Evolutionary conservation across 2,888 invertebrate genomes (phyloP), one percentile per base, ranked within the genome.

Genomic region (Thereva nobilitata): DNA sequence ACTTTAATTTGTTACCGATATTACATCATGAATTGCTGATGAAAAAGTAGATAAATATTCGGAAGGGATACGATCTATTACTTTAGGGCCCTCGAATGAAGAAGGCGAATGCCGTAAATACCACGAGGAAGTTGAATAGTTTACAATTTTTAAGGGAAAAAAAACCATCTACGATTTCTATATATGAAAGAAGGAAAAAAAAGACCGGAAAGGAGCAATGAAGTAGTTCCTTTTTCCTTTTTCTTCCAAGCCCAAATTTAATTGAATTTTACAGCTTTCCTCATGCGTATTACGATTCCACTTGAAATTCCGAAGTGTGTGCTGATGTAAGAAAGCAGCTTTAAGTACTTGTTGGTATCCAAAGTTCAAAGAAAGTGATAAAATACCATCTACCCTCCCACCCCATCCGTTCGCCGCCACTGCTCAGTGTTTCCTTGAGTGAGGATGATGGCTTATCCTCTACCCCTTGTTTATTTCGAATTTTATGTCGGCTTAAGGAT

Each of bases 401-500:
- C 53, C 49, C 40, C 12, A 56, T 57, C 38, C 56, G 44, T 50
- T 57, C 54, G n/a, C n/a, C n/a, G n/a, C n/a, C n/a, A n/a, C n/a
- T n/a, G n/a, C n/a, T n/a, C 23, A 23, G 23, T 23, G 23, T 23
- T 23, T 23, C 23, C 23, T 23, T 23, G 23, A 23, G 23, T 23
- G 23, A 23, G 23, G 23, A 23, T 23, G 23, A 23, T 23, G 23
- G 23, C 23, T 23, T 23, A 23, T 23, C 23, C 23, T 23, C 23
- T 23, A 23, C 23, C 23, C 52, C 66, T 56, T 66, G 57, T 57
- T 66, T 66, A 66, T 66, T 66, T 66, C 57, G 57, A 66, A 66
- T 66, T 66, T 66, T 66, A 66, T 66, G 66, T 66, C 66, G 66
- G 66, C 66, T 66, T 66, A 66, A 59, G 66, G 57, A 66, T 49